Evolutionary conservation across 2,113 vertebrate genomes (phyloP).

Genomic region (Anoura caudifer): DNA sequence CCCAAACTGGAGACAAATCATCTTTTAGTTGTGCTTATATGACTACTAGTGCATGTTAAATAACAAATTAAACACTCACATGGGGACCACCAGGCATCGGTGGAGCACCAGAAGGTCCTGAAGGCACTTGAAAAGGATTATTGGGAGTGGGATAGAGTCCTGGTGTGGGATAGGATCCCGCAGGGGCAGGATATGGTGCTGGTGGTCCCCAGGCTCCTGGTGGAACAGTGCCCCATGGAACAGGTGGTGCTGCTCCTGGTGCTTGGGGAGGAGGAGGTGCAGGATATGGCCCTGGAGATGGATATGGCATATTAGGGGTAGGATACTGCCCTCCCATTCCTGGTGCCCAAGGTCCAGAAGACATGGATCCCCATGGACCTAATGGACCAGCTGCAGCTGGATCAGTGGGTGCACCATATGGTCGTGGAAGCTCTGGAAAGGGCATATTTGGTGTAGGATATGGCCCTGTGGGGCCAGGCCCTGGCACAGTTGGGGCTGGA

Average conservation of each 20-base stretch:
- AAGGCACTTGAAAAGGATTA: conserved; percentile 84
- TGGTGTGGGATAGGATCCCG: conserved; percentile 83
- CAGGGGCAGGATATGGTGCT: conserved; percentile 82
- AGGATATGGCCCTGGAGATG: conserved; percentile 83
- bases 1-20: not conserved
- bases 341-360: conserved; percentile 84
- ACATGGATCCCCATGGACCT: conserved; percentile 84
- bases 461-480: conserved; percentile 82
- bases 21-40: not conserved
- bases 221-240: conserved; percentile 85
- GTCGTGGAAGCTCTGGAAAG: conserved; percentile 84
- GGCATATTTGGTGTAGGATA: conserved; percentile 85
- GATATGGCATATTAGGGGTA: conserved; percentile 84
- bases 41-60: not conserved
- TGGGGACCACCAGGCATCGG: conserved; percentile 83
- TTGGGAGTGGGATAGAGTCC: conserved; percentile 83
- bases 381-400: conserved; percentile 81
- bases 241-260: conserved; percentile 81
- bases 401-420: conserved; percentile 83
- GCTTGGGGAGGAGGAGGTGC: conserved; percentile 83
- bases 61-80: conserved; percentile 77
- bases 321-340: conserved; percentile 85
- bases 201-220: conserved; percentile 86
- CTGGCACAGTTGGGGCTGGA: conserved; percentile 80
- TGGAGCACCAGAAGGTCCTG: conserved; percentile 83